Base-by-base conservation (phyloP, 2,113 vertebrate species). In the Petromus typicus region DNA sequence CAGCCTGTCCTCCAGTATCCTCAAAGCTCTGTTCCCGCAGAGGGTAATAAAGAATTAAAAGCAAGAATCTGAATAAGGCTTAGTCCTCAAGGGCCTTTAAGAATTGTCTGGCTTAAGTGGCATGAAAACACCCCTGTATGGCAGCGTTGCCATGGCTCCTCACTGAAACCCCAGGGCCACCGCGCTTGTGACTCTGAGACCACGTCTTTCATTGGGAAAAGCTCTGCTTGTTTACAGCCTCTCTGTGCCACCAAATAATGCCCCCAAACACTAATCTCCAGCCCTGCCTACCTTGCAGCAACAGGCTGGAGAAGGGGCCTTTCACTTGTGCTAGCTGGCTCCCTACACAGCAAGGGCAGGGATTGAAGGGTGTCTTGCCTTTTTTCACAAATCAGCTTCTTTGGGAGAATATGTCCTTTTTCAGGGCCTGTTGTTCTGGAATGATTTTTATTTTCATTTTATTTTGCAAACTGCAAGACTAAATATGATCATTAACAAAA, bases 61-160 rank as follows among this genome's bases (percentile, higher is more conserved):
- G 27, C 67, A 95, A 84, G 95, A 22, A 95, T 61, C 54, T 34
- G 37, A 30, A 96, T 86, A 10, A 79, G 51, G 30, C 95, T 97
- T 96, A 94, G 88, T 97, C 93, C 43, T 86, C 6, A 4, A 22
- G 73, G 93, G 16, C 45, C 93, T 95, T 97, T 90, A 66, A 93
- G 0, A 79, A 96, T 51, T 54, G 34, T 86, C 8, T 30, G 22
- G 27, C 79, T 97, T 94, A 92, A 95, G 61, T 80, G 90, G 45
- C 71, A 45, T 78, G 69, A 89, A 97, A 96, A 93, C 34, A 32
- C 30, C 30, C 94, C 93, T 80, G 7, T 66, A 63, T 3, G 7
- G 51, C 63, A 22, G n/a, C 30, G 66, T 80, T 81, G 64, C 86
- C 90, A 43, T 7, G 48, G 40, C 20, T 93, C n/a, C 85, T 95